Percentiles rank a stretch among this genome's conserved stretches.
These are phyloP conservation scores for Agelaius phoeniceus DNA, from an alignment of 2,113 vertebrate genomes.

Conservation along the genomic window DNA sequence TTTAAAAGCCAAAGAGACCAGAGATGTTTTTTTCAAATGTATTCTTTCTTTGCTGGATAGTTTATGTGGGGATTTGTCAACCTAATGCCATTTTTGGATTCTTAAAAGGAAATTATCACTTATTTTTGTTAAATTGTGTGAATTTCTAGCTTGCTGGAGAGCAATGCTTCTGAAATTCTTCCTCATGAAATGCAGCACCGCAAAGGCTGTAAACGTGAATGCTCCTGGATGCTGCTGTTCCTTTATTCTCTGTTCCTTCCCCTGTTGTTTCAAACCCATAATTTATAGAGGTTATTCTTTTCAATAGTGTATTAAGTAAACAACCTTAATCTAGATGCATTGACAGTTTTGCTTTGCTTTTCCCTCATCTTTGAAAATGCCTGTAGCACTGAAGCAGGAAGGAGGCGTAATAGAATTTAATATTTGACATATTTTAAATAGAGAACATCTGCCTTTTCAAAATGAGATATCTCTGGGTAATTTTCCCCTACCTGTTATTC, in stretches of 20 bases:
- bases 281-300: slow-evolving; percentile 16
- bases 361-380: not conserved
- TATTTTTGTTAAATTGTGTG: not conserved
- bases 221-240: not conserved
- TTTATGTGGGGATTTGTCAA: not conserved
- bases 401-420: not conserved
- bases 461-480: slow-evolving; percentile 9
- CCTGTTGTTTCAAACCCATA: not conserved
- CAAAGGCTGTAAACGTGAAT: not conserved
- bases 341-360: not conserved
- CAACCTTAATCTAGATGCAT: not conserved
- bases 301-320: not conserved
- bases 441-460: slow-evolving; percentile 26
- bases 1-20: not conserved
- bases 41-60: not conserved
- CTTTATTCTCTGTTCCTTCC: not conserved
- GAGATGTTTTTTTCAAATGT: not conserved
- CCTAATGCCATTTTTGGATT: not conserved
- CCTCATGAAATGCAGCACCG: not conserved
- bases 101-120: not conserved
- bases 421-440: slow-evolving; percentile 26
- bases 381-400: slow-evolving; percentile 2
- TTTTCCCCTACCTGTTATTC: slow-evolving; percentile 9
- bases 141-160: not conserved
- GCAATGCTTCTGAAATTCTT: not conserved